phyloP scores from a whole-genome alignment of 2,888 invertebrate genomes.

The Keiferia lycopersicella region DNA sequence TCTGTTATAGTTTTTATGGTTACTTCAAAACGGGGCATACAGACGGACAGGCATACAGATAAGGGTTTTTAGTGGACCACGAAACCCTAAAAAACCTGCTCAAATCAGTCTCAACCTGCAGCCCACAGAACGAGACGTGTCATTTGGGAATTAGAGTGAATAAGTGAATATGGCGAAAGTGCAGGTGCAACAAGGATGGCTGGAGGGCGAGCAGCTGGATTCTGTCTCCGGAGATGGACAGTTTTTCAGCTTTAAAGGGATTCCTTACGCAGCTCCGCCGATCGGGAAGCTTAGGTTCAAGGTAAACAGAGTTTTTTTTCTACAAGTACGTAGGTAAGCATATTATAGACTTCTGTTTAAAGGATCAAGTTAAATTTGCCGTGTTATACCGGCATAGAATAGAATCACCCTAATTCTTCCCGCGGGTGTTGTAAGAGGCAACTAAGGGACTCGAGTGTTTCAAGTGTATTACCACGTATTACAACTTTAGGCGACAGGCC shows the following conservation, averaged over 20 bases:
- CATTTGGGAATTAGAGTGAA: background rate
- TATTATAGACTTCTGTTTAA: background rate
- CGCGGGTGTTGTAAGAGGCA: too few species aligned
- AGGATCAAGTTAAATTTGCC: too few species aligned
- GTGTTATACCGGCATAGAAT: too few species aligned
- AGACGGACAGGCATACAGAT: too few species aligned
- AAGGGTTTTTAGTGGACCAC: too few species aligned
- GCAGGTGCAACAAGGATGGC: conserved; percentile 45
- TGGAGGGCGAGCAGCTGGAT: conserved; percentile 44
- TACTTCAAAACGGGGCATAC: too few species aligned
- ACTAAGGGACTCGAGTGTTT: too few species aligned
- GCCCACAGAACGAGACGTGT: background rate
- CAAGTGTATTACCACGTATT: too few species aligned
- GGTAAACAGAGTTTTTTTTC: conserved; percentile 41
- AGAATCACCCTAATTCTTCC: too few species aligned
- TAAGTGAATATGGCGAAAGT: conserved; percentile 38
- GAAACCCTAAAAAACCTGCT: background rate
- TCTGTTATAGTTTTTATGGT: too few species aligned
- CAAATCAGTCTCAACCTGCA: background rate
- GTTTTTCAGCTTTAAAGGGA: conserved; percentile 61
- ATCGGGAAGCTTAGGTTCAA: conserved; percentile 70
- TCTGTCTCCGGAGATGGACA: conserved; percentile 37
- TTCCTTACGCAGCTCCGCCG: conserved; percentile 77
- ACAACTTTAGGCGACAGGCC: too few species aligned
- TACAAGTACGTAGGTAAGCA: too few species aligned